Evolutionary conservation across 1,140 invertebrate genomes (phyloP), one percentile per base, ranked within the genome.

Genomic region (Triops longicaudatus): DNA sequence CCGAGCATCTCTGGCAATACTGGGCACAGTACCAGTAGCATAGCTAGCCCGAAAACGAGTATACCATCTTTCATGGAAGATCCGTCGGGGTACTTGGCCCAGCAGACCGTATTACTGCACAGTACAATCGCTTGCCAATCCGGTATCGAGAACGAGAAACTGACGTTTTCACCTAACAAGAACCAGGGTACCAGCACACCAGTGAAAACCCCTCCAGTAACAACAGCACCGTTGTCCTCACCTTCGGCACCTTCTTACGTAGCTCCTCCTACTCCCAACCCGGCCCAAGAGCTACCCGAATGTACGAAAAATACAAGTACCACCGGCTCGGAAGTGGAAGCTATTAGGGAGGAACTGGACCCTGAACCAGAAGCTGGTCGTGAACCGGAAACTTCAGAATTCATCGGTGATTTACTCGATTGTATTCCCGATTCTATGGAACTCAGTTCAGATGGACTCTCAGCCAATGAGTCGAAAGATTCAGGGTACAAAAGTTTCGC

Each of bases 81-180:
- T 84, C 93, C 93, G 0, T 94, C 90, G 82, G 93, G 92, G 5
- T 96, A 95, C 85, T 84, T 96, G 76, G 91, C 92, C 6, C 93
- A 94, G 81, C 93, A 94, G 82, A 94, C 93, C 1, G 91, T 91
- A 31, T 81, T 94, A 77, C 81, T 95, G 31, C 93, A 95, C 80
- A 93, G 89, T 81, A 93, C 92, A 11, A 94, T 94, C 83, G 91
- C 90, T 26, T 86, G 90, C 80, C 90, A 92, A 84, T 90, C 90
- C 5, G 89, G 90, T 79, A 83, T 85, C 26, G 63, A 72, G 12
- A 73, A 80, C 37, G 72, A 26, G 73, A 26, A 74, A 75, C 74
- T 78, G 74, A 63, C 5, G 71, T 31, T 78, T 44, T 50, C 74
- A 63, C 76, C 73, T 27, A 31, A 79, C 63, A 74, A 79, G 31